Base-by-base conservation (phyloP, 2,888 invertebrate species). In the Nesidiocoris tenuis region DNA sequence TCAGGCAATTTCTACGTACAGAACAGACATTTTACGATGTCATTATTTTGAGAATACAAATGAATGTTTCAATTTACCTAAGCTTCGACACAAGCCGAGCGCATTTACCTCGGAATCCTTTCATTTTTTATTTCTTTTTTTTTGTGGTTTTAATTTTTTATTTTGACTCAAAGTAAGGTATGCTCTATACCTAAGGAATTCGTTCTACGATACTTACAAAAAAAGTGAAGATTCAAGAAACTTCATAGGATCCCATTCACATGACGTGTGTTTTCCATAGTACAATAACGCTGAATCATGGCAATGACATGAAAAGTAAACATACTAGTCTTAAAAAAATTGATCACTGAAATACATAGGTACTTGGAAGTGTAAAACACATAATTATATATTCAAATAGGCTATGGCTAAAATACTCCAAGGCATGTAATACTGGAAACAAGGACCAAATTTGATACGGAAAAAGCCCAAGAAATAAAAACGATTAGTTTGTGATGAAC, bases 401-500 rank as follows among this genome's bases (percentile, higher is more conserved):
- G 25, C 65, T 39, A 39, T 25, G 65, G 25, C 39, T 65, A 65
- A 18, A n/a, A 18, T 65, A 65, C 18, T 19, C 19, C 39, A 39
- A 65, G 65, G 65, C 67, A 55, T 70, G 21, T 22, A 70, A 70
- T 70, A 70, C 59, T 70, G 70, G 23, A 70, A 70, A 70, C 25
- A 70, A 57, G 23, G 39, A 12, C 12, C 3, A 39, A 39, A 39
- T 39, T 3, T 12, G 12, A 7, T 39, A 12, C 39, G 12, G 3
- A 7, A 12, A 39, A 39, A 39, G 12, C 39, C 12, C 39, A 39
- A 7, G 39, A 39, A 39, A 39, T 39, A 3, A 12, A n/a, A 39
- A 39, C 39, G 39, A 39, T 39, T 7, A 39, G 12, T n/a, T n/a
- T n/a, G n/a, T n/a, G n/a, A n/a, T n/a, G n/a, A n/a, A n/a, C n/a